These are phyloP conservation scores for Microcebus jonahi DNA, from an alignment of 2,113 vertebrate genomes.

Conservation along the genomic window DNA sequence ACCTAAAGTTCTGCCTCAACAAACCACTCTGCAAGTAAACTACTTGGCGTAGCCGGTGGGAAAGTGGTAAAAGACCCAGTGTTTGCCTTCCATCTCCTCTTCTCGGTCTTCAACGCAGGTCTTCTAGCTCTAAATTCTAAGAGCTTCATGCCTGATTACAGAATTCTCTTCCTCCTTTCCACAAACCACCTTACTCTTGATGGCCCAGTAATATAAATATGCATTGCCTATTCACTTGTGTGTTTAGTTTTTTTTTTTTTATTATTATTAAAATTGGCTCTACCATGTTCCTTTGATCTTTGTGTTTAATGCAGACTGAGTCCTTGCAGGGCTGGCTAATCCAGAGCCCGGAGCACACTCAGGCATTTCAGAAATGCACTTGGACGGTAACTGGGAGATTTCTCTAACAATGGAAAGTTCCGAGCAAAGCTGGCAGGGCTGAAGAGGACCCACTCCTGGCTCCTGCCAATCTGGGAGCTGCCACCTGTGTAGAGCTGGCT, in stretches of 20 bases:
- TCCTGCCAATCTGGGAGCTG: not conserved
- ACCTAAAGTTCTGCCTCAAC: not conserved
- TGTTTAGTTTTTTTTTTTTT: not conserved
- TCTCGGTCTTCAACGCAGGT: not conserved
- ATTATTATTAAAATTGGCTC: not conserved
- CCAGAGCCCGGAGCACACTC: not conserved
- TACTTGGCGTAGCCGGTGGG: not conserved
- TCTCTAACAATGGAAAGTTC: not conserved
- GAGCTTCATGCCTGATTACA: not conserved
- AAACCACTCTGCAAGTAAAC: not conserved
- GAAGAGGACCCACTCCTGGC: not conserved
- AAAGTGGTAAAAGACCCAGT: not conserved
- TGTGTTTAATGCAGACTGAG: not conserved
- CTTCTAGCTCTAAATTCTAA: not conserved
- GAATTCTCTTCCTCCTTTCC: not conserved
- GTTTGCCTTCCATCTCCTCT: not conserved
- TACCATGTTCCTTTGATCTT: not conserved
- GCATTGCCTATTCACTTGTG: not conserved
- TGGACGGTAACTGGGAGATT: not conserved
- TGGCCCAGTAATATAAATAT: not conserved
- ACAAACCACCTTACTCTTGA: not conserved
- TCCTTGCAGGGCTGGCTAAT: not conserved
- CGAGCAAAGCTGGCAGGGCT: not conserved
- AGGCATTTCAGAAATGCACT: slow-evolving; percentile 54
- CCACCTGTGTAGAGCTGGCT: not conserved